Base-by-base conservation (phyloP, 2,888 invertebrate genomes). In the Morpho achilles region DNA sequence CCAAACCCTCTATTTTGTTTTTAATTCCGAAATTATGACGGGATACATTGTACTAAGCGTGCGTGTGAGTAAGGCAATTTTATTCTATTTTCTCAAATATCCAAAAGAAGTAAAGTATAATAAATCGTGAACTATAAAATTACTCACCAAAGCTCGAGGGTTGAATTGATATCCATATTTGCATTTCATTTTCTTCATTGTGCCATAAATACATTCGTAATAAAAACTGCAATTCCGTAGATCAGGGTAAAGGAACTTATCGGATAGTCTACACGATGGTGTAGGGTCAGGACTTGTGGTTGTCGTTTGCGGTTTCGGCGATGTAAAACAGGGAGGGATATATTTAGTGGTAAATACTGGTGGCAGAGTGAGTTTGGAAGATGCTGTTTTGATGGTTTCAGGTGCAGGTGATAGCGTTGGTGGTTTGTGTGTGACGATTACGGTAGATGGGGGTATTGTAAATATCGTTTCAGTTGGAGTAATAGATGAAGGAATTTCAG, bases 131-230 rank as follows among this genome's bases (percentile, higher is more conserved):
- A 32, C 32, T 32, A 32, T 32, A 42, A 22, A 48, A 50, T 46
- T 45, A 50, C 67, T 66, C 16, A 67, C 67, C 62, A 64, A 51
- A 7, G 55, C 7, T 40, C 55, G 61, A 8, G 63, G 61, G 7
- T 61, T 66, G 39, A 66, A 66, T 10, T 61, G 63, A 40, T 59
- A 58, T 7, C 60, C 63, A 42, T 56, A 53, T 41, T 47, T 58
- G 8, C 67, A 67, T 9, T 46, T 50, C 3, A 16, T 9, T 44
- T 23, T 63, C 4, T 32, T 41, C 41, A 62, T 48, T 10, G 2
- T 41, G 8, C 62, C 63, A 42, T 55, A 53, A 7, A 49, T 54
- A 46, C 67, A 67, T 16, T 47, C 40, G 8, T 58, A 62, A 46
- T 62, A 67, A 22, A 22, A 49, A 10, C 42, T 58, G 42, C 65